These are phyloP conservation scores for Panopea generosa DNA, from an alignment of 2,888 invertebrate genomes.

Conservation along the genomic window DNA sequence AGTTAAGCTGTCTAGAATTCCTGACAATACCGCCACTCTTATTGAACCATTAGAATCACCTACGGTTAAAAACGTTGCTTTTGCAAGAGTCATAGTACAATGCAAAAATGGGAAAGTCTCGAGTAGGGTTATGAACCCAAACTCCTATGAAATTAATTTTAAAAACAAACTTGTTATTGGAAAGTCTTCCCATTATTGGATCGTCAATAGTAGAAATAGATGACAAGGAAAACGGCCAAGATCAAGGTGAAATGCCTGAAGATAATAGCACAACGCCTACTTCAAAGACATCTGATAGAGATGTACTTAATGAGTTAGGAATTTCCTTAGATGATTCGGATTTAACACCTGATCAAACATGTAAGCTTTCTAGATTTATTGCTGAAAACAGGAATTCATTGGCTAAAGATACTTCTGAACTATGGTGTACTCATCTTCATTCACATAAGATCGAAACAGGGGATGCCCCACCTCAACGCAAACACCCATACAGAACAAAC, in stretches of 20 bases:
- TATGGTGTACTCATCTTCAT: constrained; percentile 39
- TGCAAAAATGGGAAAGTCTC: constrained; percentile 10
- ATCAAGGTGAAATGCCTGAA: background rate
- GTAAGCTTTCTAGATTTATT: constrained; percentile 30
- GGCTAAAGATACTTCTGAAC: constrained; percentile 46
- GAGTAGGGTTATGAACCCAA: constrained; percentile 37
- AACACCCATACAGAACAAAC: constrained; percentile 35
- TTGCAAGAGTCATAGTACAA: constrained; percentile 19
- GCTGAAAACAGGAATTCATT: constrained; percentile 34
- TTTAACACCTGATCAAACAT: constrained; percentile 22
- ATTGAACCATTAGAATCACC: constrained; percentile 21
- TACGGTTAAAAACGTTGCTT: constrained; percentile 14
- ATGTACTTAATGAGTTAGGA: constrained; percentile 14
- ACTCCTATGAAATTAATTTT: constrained; percentile 2
- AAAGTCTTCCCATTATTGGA: constrained; percentile 29
- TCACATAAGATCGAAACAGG: constrained; percentile 53
- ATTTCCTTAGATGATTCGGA: constrained; percentile 27
- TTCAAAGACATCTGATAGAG: background rate
- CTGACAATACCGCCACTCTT: constrained; percentile 1
- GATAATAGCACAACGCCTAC: background rate
- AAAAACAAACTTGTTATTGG: constrained; percentile 21
- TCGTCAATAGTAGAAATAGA: constrained; percentile 9
- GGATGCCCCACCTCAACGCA: constrained; percentile 38
- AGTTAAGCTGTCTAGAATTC: constrained; percentile 23
- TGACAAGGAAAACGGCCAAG: background rate